Evolutionary conservation across 2,797 vertebrate species (phyloP), one percentile per base, ranked within the genome.

Genomic region (Danio kyathit): DNA sequence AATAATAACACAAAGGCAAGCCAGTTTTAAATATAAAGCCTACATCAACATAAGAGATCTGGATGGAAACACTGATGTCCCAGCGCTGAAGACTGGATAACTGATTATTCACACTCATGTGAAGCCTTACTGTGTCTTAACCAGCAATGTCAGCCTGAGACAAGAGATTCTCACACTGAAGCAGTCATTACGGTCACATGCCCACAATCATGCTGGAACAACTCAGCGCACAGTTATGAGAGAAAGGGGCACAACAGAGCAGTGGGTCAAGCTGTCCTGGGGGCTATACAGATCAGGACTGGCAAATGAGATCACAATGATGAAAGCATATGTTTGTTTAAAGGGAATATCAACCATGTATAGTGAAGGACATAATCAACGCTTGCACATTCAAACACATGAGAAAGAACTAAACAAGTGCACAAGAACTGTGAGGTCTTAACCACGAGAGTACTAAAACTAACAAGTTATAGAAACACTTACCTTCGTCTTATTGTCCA

Each of bases 181-280:
- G 41, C n/a, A 66, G 60, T 63, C 77, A 83, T 46, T 65, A 17
- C 21, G 51, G 74, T 87, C 86, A 87, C 80, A 84, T 84, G 86
- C 51, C 74, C 78, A 43, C 12, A 82, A 80, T 84, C 83, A 74
- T 76, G 60, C 67, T 81, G 49, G 76, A 65, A 76, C 57, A 83
- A 49, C 61, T 71, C 78, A 76, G 59, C 65, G 66, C 73, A 79
- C 54, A 70, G 70, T 71, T 63, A 63, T 44, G 70, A 16, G 64
- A 83, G 56, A 65, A 5, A 52, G 51, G 61, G 52, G 17, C 57
- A 77, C 41, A 78, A 44, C 66, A 67, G 51, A 79, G 66, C 71
- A 80, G 80, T 21, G 11, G 73, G 67, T 82, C 60, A 75, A 38
- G 51, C 29, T 46, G 21, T 74, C 67, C 66, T 49, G 60, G 16